These are phyloP conservation scores for Emmelina monodactyla DNA, from an alignment of 2,888 invertebrate genomes.

Conservation along the genomic window DNA sequence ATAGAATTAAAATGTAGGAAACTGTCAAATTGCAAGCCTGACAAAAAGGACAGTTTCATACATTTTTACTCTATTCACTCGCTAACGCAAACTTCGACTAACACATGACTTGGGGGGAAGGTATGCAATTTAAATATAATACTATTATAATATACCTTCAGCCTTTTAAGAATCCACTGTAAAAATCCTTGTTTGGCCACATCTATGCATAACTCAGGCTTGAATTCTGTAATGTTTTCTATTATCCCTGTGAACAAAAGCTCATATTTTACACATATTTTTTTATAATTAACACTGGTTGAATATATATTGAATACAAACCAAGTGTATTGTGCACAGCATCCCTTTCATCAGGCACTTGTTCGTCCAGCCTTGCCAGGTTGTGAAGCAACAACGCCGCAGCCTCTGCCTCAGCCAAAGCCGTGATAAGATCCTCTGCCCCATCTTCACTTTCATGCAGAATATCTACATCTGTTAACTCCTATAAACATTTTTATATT, in stretches of 20 bases:
- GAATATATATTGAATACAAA: too few species aligned
- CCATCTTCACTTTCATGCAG: constrained; percentile 94
- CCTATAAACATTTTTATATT: constrained; percentile 52
- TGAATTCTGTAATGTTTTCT: constrained; percentile 94
- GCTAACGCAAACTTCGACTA: too few species aligned
- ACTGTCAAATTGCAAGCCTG: too few species aligned
- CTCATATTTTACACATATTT: too few species aligned
- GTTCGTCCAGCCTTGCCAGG: constrained; percentile 91
- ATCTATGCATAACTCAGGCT: constrained; percentile 82
- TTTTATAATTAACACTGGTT: too few species aligned
- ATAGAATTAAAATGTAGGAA: too few species aligned
- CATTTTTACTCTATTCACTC: too few species aligned
- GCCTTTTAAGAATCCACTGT: constrained; percentile 89
- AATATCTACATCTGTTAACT: constrained; percentile 96
- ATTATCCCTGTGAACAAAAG: constrained; percentile 90
- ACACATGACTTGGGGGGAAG: too few species aligned
- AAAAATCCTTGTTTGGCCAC: constrained; percentile 91
- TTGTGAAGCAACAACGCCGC: constrained; percentile 92
- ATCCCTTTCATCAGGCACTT: constrained; percentile 91
- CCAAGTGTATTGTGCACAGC: constrained; percentile 94
- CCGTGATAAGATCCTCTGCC: constrained; percentile 85
- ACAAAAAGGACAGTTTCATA: too few species aligned
- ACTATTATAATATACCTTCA: too few species aligned
- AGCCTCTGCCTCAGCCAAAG: constrained; percentile 88
- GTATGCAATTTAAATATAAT: too few species aligned